These are phyloP conservation scores for Nycticorax nycticorax DNA, from an alignment of 2,113 vertebrate genomes.

Conservation along the genomic window DNA sequence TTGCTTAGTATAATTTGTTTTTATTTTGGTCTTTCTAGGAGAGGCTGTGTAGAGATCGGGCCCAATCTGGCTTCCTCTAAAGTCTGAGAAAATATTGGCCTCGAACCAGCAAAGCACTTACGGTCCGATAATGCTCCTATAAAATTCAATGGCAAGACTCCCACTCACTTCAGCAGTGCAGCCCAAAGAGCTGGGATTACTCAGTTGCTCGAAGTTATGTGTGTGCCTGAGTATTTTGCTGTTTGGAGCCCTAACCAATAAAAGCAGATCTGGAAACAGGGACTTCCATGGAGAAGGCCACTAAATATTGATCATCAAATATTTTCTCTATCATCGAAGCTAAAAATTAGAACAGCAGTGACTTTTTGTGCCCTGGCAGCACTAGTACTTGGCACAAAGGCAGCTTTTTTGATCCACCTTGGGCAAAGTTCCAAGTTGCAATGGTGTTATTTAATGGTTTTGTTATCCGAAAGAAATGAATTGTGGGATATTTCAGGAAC, in stretches of 20 bases:
- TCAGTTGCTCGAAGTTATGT: constrained; percentile 22
- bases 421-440: background rate
- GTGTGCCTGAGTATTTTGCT: background rate
- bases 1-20: constrained; percentile 61
- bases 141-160: constrained; percentile 58
- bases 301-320: background rate
- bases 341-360: background rate
- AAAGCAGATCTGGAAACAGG: background rate
- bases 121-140: constrained; percentile 33
- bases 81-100: constrained; percentile 61
- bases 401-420: background rate
- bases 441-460: background rate
- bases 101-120: constrained; percentile 66
- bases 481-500: background rate
- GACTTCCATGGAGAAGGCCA: background rate
- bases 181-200: constrained; percentile 31
- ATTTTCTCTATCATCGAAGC: background rate
- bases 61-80: constrained; percentile 44
- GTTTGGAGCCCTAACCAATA: background rate
- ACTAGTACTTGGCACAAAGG: background rate
- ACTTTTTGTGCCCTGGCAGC: background rate
- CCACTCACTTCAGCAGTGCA: constrained; percentile 20
- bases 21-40: constrained; percentile 62
- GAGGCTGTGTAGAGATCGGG: background rate
- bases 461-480: background rate